Evolutionary conservation across 2,797 vertebrate species (phyloP), one percentile per base, ranked within the genome.

Genomic region (Triplophysa bombifrons): DNA sequence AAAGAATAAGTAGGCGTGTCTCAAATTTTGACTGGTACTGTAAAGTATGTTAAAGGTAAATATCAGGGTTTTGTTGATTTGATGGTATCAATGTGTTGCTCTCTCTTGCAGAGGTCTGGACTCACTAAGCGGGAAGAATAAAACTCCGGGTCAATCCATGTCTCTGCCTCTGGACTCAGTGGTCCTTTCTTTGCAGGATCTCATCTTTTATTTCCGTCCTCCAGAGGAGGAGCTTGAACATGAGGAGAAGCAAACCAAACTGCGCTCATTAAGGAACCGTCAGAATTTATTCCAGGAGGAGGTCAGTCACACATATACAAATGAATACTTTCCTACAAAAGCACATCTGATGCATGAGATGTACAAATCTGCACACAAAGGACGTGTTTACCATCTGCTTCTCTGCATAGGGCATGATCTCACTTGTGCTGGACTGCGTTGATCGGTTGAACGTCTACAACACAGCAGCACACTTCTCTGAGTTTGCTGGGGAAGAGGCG

Each of bases 281-380:
- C 96, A 98, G 88, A 98, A 96, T 83, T 94, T 98, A 72, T 97
- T 98, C 86, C 96, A 98, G 85, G 96, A 98, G 87, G 96, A 98
- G 94, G 96, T 97, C 46, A 46, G 84, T 3, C 8, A 34, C 38
- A 3, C 46, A 4, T 13, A 2, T 22, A 81, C 16, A 38, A 38
- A 38, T 8, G 6, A 38, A 38, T 38, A 38, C 34, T 8, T 34
- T 38, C 34, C 34, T 38, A 8, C 34, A 22, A 44, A 66, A 53
- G 12, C n/a, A 70, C 17, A 64, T 41, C 16, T 3, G 6, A 0
- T 58, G n/a, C 4, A 0, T 20, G 34, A 41, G 17, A 41, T 72
- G 25, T 66, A 16, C 51, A 48, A 51, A 74, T 17, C 58, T 27
- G 55, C 51, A 66, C 65, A 75, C 30, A 50, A 22, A 53, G 4